phyloP scores from a whole-genome alignment of 2,113 vertebrate genomes.

The Oplegnathus fasciatus region DNA sequence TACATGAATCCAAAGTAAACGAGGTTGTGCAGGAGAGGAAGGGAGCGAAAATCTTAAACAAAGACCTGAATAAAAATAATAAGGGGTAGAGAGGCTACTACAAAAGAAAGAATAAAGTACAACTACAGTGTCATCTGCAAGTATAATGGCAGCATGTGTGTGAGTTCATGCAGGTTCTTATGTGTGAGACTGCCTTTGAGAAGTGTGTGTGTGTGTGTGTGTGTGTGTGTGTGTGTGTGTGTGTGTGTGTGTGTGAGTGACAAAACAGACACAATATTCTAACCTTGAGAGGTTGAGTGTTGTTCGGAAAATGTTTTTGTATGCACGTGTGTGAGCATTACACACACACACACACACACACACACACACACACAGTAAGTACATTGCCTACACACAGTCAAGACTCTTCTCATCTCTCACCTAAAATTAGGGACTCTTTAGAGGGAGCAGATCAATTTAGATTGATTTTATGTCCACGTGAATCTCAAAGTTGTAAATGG shows the following conservation, averaged over 20 bases:
- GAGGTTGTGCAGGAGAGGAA: not conserved
- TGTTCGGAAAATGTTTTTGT: not conserved
- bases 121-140: conserved; percentile 20
- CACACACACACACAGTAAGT: no score
- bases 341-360: no score
- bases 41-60: no score
- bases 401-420: not conserved
- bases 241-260: no score
- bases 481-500: no score
- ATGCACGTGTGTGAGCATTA: not conserved
- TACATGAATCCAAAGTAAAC: not conserved
- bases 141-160: conserved; percentile 2
- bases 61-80: not conserved
- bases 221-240: not conserved
- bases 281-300: conserved; percentile 4
- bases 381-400: not conserved
- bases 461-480: no score
- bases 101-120: not conserved
- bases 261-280: conserved; percentile 4
- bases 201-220: not conserved
- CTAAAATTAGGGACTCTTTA: no score
- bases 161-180: not conserved
- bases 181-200: not conserved
- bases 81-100: not conserved
- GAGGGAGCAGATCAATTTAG: no score